A percentile compares a stretch with the other conserved stretches of the same genome.
Evolutionary conservation across 2,113 vertebrate species (phyloP).

Genomic region (Salvelinus sp.): DNA sequence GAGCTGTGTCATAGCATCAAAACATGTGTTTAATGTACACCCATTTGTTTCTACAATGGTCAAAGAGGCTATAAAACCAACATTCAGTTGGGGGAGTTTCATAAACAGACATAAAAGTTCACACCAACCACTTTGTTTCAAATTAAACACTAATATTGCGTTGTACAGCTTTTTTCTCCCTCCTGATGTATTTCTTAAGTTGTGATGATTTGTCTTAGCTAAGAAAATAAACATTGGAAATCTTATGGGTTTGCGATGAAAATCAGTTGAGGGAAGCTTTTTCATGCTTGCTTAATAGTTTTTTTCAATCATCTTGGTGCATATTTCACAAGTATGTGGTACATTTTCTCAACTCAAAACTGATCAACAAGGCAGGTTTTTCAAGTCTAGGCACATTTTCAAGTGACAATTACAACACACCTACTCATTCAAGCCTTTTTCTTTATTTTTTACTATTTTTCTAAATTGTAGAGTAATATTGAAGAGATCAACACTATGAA

Average conservation of each 20-base stretch:
- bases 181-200: not conserved
- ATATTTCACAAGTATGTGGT: no score
- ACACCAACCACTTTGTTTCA: conserved; percentile 40
- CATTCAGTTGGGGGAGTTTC: conserved; percentile 38
- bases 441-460: no score
- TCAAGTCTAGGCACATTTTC: no score
- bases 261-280: not conserved
- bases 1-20: conserved; percentile 47
- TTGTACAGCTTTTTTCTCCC: not conserved
- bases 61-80: conserved; percentile 35
- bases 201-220: conserved; percentile 17
- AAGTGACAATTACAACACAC: no score
- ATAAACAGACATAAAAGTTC: conserved; percentile 47
- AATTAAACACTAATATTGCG: conserved; percentile 31
- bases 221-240: not conserved
- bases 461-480: no score
- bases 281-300: conserved; percentile 4
- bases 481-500: no score
- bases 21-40: conserved; percentile 41
- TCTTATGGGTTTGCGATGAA: not conserved
- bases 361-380: no score
- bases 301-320: no score
- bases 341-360: no score
- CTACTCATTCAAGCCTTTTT: no score
- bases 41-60: conserved; percentile 48